phyloP scores from a whole-genome alignment of 92 coral and sea anemone species.

The Parazoanthus atlanticus region DNA sequence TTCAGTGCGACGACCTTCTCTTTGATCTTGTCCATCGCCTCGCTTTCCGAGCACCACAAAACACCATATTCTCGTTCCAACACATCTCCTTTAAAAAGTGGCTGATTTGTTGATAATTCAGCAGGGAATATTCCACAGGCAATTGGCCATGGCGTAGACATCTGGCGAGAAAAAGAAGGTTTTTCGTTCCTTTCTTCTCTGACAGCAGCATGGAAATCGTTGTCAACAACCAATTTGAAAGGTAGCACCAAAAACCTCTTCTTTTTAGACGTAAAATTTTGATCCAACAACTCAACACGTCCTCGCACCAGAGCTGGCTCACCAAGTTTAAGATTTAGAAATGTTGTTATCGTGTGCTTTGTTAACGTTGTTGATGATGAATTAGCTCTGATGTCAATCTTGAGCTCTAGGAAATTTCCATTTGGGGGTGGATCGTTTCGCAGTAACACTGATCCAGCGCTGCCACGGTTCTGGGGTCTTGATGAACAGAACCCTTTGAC shows the following conservation, averaged over 20 bases:
- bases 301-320: slow-evolving; percentile 60
- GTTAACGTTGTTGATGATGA: slow-evolving; percentile 40
- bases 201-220: slow-evolving; percentile 64
- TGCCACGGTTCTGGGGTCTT: slow-evolving; percentile 50
- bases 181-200: slow-evolving; percentile 50
- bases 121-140: slow-evolving; percentile 59
- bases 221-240: slow-evolving; percentile 67
- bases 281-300: slow-evolving; percentile 57
- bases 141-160: slow-evolving; percentile 66
- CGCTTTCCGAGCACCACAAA: slow-evolving; percentile 52
- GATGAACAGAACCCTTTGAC: slow-evolving; percentile 63
- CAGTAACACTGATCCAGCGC: slow-evolving; percentile 52
- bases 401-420: slow-evolving; percentile 49
- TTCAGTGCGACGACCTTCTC: slow-evolving; percentile 69
- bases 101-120: slow-evolving; percentile 51
- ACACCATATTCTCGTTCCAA: slow-evolving; percentile 44
- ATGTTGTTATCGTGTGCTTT: slow-evolving; percentile 36
- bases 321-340: slow-evolving; percentile 55
- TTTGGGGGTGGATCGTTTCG: slow-evolving; percentile 57
- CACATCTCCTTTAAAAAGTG: slow-evolving; percentile 51
- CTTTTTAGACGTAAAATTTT: slow-evolving; percentile 34
- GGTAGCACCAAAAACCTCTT: slow-evolving; percentile 47
- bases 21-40: slow-evolving; percentile 36
- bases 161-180: slow-evolving; percentile 56
- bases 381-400: slow-evolving; percentile 62